Base-by-base conservation (phyloP, 2,797 vertebrate genomes). In the Dipus sagitta region DNA sequence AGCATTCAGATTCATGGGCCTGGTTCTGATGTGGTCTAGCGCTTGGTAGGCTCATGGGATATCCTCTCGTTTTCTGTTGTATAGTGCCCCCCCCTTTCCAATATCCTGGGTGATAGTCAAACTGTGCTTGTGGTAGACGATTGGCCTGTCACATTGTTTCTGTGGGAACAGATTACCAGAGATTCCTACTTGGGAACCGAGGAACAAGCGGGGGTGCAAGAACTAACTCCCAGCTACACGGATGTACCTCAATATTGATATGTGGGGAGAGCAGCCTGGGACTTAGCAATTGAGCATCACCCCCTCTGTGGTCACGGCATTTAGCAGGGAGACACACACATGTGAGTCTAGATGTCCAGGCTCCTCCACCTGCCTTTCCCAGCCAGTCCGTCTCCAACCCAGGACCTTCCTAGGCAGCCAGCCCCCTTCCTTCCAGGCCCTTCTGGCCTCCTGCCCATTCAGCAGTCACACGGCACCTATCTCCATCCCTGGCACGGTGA, bases 401-500 rank as follows among this genome's bases (percentile, higher is more conserved):
- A 3, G 67, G 47, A 26, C 47, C 64, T 79, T 83, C 77, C 42
- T 6, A 18, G 32, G 67, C 70, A 71, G 78, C 38, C 6, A 0
- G 26, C 12, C 54, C 70, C 62, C 38, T n/a, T 78, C 26, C 71
- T 72, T 52, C 38, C n/a, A 75, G 75, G 75, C 26, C 71, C 84
- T 8, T 47, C 76, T 79, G 90, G 71, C 67, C 10, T 28, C 28
- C 77, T 54, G 77, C 95, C 78, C 23, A 20, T 26, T 78, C 78
- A 34, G n/a, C 68, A 76, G 67, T n/a, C 58, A 21, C 47, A 30
- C 54, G 5, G 81, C 94, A 92, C 92, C 91, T 95, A 93, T 75
- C 76, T 90, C 82, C 52, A 47, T 76, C 78, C 80, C 88, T 95
- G 94, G 97, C 89, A 78, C 5, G 0, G 81, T 93, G 60, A 0